Conservation (phyloP, 2,113 vertebrate genomes). For the Scolopax mira region DNA sequence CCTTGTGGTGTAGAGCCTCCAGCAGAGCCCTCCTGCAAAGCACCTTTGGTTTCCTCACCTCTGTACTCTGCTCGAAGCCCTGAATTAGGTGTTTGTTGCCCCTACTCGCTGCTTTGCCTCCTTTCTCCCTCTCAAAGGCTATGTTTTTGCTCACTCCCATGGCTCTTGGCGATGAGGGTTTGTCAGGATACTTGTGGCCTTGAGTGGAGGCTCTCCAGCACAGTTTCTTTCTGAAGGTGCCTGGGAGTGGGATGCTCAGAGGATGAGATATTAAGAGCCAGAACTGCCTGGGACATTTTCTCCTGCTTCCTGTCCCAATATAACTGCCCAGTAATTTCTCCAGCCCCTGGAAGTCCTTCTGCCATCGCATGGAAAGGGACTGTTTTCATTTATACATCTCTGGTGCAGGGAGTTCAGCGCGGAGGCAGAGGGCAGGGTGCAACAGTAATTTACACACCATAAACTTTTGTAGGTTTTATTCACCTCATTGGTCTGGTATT, state of each 20-base stretch:
- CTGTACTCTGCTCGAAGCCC: not conserved
- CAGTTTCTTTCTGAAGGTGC: not conserved
- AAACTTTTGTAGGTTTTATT: conserved; percentile 76
- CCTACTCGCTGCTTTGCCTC: not conserved
- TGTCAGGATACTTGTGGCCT: not conserved
- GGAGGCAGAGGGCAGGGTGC: conserved; percentile 61
- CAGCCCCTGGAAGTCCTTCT: conserved; percentile 15
- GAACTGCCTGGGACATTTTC: not conserved
- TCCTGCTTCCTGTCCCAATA: not conserved
- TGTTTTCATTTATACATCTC: conserved; percentile 70
- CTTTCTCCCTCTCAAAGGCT: not conserved
- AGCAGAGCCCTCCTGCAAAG: not conserved
- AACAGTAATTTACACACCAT: conserved; percentile 72
- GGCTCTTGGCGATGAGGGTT: not conserved
- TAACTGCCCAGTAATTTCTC: not conserved
- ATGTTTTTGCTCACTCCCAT: rapidly evolving
- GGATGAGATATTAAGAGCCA: not conserved
- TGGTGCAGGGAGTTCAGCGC: not conserved
- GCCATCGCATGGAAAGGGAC: not conserved
- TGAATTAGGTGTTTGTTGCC: not conserved
- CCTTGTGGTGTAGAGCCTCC: not conserved
- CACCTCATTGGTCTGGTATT: conserved; percentile 70
- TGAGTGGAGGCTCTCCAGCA: not conserved
- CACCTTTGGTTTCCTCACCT: not conserved
- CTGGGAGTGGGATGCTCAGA: not conserved